phyloP scores from a whole-genome alignment of 2,888 invertebrate genomes.

The Diarsia brunnea region DNA sequence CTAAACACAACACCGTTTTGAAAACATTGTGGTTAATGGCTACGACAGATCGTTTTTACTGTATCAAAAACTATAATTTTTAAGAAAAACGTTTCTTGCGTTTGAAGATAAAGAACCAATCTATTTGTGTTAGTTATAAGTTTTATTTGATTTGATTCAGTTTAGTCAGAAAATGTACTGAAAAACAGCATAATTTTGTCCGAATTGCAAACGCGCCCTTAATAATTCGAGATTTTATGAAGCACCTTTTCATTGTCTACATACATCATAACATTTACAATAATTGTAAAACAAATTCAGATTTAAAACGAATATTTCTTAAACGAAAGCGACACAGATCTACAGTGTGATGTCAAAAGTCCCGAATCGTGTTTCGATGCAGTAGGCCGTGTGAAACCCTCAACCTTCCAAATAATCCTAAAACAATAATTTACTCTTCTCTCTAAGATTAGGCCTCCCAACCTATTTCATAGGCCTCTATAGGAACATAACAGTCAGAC shows the following conservation, averaged over 20 bases:
- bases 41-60: too few species aligned
- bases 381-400: constrained; percentile 40
- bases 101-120: too few species aligned
- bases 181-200: too few species aligned
- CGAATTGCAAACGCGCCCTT: too few species aligned
- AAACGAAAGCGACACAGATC: constrained; percentile 38
- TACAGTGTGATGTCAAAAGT: constrained; percentile 37
- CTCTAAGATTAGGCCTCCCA: constrained; percentile 55
- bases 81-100: too few species aligned
- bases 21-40: too few species aligned
- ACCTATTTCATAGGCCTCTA: constrained; percentile 65
- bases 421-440: constrained; percentile 58
- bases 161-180: too few species aligned
- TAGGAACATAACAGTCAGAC: constrained; percentile 69
- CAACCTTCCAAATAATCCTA: constrained; percentile 43
- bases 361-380: constrained; percentile 34
- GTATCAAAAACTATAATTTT: too few species aligned
- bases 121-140: too few species aligned
- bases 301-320: constrained; percentile 6
- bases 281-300: constrained; percentile 8
- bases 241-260: constrained; percentile 37
- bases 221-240: constrained; percentile 13
- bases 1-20: too few species aligned
- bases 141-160: too few species aligned
- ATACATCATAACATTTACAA: constrained; percentile 8